phyloP scores from a whole-genome alignment of 2,113 vertebrate genomes.

The Martes martes region DNA sequence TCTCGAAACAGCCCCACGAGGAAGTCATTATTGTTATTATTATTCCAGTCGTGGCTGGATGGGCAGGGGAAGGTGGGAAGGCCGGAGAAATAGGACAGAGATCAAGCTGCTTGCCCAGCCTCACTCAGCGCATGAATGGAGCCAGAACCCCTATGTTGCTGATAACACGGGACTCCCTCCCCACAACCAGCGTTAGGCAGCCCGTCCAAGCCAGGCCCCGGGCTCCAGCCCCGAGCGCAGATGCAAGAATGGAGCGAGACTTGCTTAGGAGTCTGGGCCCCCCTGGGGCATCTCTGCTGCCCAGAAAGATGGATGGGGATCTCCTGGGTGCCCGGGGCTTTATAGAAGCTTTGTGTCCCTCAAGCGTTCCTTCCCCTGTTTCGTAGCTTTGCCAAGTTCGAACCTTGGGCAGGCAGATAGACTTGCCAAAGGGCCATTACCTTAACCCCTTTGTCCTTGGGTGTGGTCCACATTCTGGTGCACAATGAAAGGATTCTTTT shows the following conservation, averaged over 20 bases:
- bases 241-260: background rate
- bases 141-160: background rate
- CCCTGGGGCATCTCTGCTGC: background rate
- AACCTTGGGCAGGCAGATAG: background rate
- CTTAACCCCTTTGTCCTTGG: background rate
- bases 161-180: fast-evolving
- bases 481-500: background rate
- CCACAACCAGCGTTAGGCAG: background rate
- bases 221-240: background rate
- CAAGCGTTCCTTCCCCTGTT: background rate
- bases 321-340: background rate
- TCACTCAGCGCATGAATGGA: background rate
- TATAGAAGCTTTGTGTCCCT: background rate
- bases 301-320: background rate
- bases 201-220: background rate
- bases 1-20: background rate
- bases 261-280: background rate
- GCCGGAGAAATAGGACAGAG: background rate
- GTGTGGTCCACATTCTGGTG: background rate
- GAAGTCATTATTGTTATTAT: background rate
- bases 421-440: background rate
- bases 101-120: background rate
- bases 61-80: background rate
- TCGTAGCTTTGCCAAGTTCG: background rate
- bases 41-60: background rate